These are phyloP conservation scores for Octonoba sinensis DNA, from an alignment of 2,888 invertebrate species.

Conservation along the genomic window DNA sequence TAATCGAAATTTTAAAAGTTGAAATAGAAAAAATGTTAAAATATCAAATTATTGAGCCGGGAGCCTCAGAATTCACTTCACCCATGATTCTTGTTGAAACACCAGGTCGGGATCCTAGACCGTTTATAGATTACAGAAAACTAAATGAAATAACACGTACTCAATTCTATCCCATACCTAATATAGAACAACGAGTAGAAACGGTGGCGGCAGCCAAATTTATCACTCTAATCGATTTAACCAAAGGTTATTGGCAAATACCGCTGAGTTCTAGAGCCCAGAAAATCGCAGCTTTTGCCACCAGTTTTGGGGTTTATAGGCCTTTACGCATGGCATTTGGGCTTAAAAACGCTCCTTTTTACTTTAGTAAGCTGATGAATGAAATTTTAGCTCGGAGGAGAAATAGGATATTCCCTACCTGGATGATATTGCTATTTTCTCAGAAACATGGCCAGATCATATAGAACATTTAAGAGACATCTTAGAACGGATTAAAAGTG, in stretches of 20 bases:
- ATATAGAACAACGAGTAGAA: slow-evolving; percentile 5
- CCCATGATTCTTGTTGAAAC: neutral
- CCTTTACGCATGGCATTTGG: neutral
- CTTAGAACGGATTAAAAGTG: neutral
- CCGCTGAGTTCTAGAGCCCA: neutral
- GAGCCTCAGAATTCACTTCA: neutral
- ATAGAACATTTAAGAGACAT: slow-evolving; percentile 12
- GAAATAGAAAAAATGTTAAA: neutral
- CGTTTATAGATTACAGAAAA: neutral
- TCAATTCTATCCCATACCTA: neutral
- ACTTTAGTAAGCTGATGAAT: no score
- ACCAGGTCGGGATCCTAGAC: neutral
- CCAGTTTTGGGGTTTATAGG: neutral
- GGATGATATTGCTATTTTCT: slow-evolving; percentile 20
- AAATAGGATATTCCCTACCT: neutral
- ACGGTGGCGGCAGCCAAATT: neutral
- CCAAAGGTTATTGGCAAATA: slow-evolving; percentile 1
- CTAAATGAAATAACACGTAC: neutral
- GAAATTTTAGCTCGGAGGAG: neutral
- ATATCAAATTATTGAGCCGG: neutral
- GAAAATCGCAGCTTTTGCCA: neutral
- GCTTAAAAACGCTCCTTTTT: neutral
- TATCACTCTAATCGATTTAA: neutral
- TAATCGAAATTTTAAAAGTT: neutral
- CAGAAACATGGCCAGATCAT: slow-evolving; percentile 31